Percentiles rank a stretch among this genome's conserved stretches.
These are phyloP conservation scores for Rhinella marina DNA, from an alignment of 2,797 vertebrate genomes.

Conservation along the genomic window DNA sequence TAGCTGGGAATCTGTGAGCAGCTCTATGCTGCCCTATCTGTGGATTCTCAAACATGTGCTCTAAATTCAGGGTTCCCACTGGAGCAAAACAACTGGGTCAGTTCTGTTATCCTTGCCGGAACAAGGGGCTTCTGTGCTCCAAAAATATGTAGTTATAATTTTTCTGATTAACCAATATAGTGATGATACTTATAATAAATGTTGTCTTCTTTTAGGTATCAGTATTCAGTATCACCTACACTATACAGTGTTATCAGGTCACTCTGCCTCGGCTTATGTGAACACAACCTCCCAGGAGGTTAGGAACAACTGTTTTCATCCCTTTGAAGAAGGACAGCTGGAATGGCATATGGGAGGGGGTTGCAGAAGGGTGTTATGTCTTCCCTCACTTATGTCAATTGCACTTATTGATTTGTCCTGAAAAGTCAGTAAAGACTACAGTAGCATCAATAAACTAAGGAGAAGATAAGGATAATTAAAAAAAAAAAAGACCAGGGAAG, in stretches of 20 bases:
- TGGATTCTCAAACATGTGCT: no score
- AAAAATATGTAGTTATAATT: no score
- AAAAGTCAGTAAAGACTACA: background rate
- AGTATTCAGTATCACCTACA: background rate
- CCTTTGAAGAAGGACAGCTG: constrained; percentile 35
- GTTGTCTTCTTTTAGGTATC: background rate
- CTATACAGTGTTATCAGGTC: background rate
- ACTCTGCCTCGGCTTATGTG: background rate
- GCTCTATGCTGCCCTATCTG: no score
- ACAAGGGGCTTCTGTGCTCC: no score
- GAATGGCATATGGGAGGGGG: constrained; percentile 18
- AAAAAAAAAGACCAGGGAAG: background rate
- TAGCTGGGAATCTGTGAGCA: no score
- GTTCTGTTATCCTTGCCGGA: no score
- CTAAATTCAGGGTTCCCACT: no score
- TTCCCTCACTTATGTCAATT: constrained; percentile 11
- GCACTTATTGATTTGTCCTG: constrained; percentile 28
- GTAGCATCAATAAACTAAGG: background rate
- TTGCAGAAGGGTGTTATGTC: background rate
- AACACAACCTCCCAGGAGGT: background rate
- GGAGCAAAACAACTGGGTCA: no score
- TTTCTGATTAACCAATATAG: no score
- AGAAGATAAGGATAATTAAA: background rate
- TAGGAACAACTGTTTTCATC: constrained; percentile 21
- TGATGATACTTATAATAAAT: background rate